These are phyloP conservation scores for Psettodes erumei DNA, from an alignment of 2,113 vertebrate species.

Conservation along the genomic window DNA sequence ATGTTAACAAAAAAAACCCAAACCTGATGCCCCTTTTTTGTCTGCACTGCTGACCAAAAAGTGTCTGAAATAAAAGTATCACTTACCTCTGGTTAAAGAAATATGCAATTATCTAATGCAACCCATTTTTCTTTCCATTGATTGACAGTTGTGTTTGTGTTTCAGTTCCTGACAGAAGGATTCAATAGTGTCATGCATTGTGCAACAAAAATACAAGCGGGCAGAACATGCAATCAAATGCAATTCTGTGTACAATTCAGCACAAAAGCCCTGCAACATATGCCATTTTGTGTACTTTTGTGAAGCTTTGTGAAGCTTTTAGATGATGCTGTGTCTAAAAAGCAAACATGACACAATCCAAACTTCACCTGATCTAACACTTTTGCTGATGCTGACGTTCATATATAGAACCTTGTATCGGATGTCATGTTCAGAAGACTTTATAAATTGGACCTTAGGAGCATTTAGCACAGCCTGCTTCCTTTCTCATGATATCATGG, in stretches of 20 bases:
- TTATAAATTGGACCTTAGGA: slow-evolving; percentile 53
- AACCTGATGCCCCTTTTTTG: not conserved
- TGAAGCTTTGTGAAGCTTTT: not conserved
- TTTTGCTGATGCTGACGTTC: not conserved
- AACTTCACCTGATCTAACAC: not conserved
- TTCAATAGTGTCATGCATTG: not conserved
- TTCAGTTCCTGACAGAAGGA: not conserved
- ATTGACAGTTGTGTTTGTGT: not conserved
- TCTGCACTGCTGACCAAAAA: not conserved
- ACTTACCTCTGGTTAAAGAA: not conserved
- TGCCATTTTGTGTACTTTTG: too few species aligned
- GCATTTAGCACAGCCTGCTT: slow-evolving; percentile 54
- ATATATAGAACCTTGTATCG: not conserved
- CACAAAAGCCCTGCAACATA: not conserved
- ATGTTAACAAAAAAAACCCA: slow-evolving; percentile 16
- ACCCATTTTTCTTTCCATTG: not conserved
- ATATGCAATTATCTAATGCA: not conserved
- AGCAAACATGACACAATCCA: not conserved
- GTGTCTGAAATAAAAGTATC: not conserved
- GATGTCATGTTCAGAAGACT: slow-evolving; percentile 35
- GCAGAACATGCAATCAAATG: not conserved
- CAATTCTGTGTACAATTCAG: not conserved
- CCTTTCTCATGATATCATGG: slow-evolving; percentile 77
- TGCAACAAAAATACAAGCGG: not conserved
- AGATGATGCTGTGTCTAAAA: not conserved